Percentiles rank a stretch among this genome's conserved stretches.
These are phyloP conservation scores for Lordiphosa fenestrarum DNA, from an alignment of 2,888 invertebrate genomes.

Conservation along the genomic window DNA sequence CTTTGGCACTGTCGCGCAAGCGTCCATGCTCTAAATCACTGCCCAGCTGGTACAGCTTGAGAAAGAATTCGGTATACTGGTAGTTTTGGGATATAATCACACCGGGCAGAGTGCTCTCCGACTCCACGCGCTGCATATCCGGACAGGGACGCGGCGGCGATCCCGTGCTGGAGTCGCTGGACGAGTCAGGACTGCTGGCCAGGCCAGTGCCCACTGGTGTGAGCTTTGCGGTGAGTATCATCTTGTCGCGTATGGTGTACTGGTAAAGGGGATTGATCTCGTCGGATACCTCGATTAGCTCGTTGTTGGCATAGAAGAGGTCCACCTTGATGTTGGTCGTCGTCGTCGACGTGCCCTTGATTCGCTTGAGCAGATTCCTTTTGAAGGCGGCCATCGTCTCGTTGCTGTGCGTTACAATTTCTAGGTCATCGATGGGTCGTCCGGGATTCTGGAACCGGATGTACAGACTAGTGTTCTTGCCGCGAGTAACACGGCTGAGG, in stretches of 20 bases:
- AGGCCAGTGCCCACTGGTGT: constrained; percentile 87
- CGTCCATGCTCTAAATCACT: constrained; percentile 89
- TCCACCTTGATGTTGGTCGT: constrained; percentile 92
- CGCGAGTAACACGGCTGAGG: constrained; percentile 91
- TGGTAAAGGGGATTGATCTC: constrained; percentile 93
- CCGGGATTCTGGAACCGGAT: constrained; percentile 94
- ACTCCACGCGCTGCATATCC: constrained; percentile 89
- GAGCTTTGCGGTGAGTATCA: constrained; percentile 90
- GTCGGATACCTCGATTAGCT: constrained; percentile 91
- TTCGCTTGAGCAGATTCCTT: constrained; percentile 85
- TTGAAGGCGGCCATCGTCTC: constrained; percentile 94
- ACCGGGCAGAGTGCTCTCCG: constrained; percentile 94
- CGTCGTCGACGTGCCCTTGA: constrained; percentile 82
- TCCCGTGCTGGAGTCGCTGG: constrained; percentile 96
- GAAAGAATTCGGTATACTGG: constrained; percentile 89
- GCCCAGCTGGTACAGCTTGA: constrained; percentile 93
- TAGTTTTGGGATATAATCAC: constrained; percentile 93
- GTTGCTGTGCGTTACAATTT: constrained; percentile 95
- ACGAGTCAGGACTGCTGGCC: constrained; percentile 93
- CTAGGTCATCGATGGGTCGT: constrained; percentile 94
- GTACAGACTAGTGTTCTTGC: constrained; percentile 92
- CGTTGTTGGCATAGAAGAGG: constrained; percentile 91
- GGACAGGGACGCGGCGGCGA: constrained; percentile 92
- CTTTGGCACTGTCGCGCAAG: constrained; percentile 87
- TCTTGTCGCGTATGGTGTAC: constrained; percentile 87